These are phyloP conservation scores for Eupithecia vulgata DNA, from an alignment of 2,888 invertebrate species.

Conservation along the genomic window DNA sequence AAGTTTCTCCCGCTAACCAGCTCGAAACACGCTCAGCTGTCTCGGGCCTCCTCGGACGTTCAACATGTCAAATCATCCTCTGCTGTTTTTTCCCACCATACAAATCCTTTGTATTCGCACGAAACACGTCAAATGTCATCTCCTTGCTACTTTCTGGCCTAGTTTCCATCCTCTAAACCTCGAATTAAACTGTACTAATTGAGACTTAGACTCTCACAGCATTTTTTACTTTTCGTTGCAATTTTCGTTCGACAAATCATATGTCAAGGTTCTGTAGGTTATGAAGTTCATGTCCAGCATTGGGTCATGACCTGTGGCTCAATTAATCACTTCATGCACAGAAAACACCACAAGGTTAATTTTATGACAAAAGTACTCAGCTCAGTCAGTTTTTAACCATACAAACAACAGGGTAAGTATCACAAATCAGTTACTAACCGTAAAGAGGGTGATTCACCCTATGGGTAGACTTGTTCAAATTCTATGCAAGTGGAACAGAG, in stretches of 20 bases:
- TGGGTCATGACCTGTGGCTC: slow-evolving; percentile 29
- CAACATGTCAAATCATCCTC: slow-evolving; percentile 35
- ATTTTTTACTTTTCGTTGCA: slow-evolving; percentile 20
- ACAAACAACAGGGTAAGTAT: not conserved
- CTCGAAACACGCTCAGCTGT: slow-evolving; percentile 42
- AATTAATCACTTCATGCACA: not conserved
- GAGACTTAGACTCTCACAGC: not conserved
- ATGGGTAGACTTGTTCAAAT: not conserved
- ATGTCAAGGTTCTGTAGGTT: slow-evolving; percentile 32
- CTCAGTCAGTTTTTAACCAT: not conserved
- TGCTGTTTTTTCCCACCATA: slow-evolving; percentile 25
- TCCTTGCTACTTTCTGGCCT: slow-evolving; percentile 32
- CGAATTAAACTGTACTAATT: slow-evolving; percentile 3
- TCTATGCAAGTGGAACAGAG: not conserved
- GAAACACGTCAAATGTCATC: slow-evolving; percentile 29
- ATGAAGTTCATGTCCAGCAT: slow-evolving; percentile 33
- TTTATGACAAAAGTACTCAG: not conserved
- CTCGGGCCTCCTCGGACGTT: slow-evolving; percentile 37
- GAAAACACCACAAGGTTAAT: not conserved
- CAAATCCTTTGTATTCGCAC: slow-evolving; percentile 24
- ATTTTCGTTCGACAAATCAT: slow-evolving; percentile 24
- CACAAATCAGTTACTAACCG: not conserved
- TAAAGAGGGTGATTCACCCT: not conserved
- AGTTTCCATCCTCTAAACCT: slow-evolving; percentile 30
- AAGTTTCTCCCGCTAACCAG: slow-evolving; percentile 50